These are phyloP conservation scores for Muntiacus reevesi DNA, from an alignment of 2,113 vertebrate genomes.

Conservation along the genomic window DNA sequence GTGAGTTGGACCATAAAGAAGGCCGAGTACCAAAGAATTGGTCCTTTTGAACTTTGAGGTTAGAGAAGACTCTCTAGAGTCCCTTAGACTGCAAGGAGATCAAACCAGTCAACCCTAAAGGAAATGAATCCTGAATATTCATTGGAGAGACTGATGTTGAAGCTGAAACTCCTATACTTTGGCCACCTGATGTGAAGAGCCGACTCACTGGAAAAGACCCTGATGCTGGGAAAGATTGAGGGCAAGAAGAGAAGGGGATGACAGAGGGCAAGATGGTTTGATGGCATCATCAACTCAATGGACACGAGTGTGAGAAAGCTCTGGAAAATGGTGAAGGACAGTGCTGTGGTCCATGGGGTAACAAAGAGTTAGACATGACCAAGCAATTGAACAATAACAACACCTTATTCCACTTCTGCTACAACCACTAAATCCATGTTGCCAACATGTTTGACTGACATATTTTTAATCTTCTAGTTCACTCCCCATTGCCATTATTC, in stretches of 20 bases:
- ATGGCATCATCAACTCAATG: not conserved
- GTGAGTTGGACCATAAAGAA: not conserved
- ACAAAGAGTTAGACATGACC: not conserved
- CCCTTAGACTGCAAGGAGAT: not conserved
- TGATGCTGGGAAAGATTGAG: not conserved
- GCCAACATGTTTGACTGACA: not conserved
- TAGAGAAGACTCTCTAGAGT: not conserved
- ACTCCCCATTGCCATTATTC: not conserved
- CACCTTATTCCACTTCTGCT: not conserved
- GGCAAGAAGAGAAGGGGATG: not conserved
- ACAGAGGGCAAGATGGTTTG: not conserved
- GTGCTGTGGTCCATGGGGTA: not conserved
- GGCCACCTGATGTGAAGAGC: not conserved
- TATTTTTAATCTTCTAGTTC: not conserved
- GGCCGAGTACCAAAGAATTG: not conserved
- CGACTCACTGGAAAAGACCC: not conserved
- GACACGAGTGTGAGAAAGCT: not conserved
- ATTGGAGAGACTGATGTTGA: not conserved
- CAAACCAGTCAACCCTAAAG: not conserved
- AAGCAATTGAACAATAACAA: not conserved
- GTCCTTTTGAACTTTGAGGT: not conserved
- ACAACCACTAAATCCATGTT: not conserved
- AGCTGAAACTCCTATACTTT: not conserved
- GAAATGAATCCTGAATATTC: not conserved
- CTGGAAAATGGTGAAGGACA: not conserved